Base-by-base conservation (phyloP, 2,113 vertebrate species). In the Mungos mungo region DNA sequence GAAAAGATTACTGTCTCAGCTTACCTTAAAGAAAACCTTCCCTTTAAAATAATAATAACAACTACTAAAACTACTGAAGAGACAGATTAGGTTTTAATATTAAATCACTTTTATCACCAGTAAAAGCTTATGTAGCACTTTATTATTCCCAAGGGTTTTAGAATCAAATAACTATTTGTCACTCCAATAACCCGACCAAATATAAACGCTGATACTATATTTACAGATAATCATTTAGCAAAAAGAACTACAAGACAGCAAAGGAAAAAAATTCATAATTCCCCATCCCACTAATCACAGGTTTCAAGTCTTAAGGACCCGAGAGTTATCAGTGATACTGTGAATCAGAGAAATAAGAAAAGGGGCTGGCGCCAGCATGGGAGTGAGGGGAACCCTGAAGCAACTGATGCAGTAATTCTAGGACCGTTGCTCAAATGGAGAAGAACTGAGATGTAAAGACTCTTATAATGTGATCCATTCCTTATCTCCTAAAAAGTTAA, bases 161-260 rank as follows among this genome's bases (percentile, higher is more conserved):
- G 47, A 96, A 92, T 50, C n/a, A 93, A 92, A 79, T 79, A 82
- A 74, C 11, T 3, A 57, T 87, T 60, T 50, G 16, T 31, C 25
- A 88, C 5, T 12, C 2, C 21, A 63, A 38, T 33, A 94, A 60
- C 9, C 33, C n/a, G 35, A 90, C 18, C 84, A 90, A 93, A 57
- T 38, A 29, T 76, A 72, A 95, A 93, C 33, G 47, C 0, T 60
- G 41, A 68, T 60, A 83, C 3, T 45, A 3, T 77, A 83, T 57
- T 94, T 74, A 80, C 12, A 79, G 16, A n/a, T 31, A 81, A 47
- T 90, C 19, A 86, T 96, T 96, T 82, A 77, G n/a, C 79, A 88
- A 45, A 93, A 63, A 4, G 14, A 12, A 90, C 33, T 31, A 47
- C 1, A 97, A 96, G 25, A 33, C 31, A 79, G 41, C 31, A 60